Conservation (phyloP, 2,113 vertebrate species). For the Agapornis roseicollis region DNA sequence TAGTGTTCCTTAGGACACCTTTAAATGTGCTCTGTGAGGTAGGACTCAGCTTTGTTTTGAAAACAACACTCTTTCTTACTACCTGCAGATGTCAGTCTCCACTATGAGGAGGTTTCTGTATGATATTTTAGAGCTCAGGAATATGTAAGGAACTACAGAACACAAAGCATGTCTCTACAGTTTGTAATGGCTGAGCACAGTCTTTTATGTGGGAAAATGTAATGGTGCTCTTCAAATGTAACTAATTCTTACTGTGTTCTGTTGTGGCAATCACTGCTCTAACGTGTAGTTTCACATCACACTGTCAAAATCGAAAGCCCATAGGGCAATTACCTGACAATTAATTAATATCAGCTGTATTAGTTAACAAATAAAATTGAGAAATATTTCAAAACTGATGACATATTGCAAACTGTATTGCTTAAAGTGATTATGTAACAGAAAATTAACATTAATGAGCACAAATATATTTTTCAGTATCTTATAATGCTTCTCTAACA, state of each 20-base stretch:
- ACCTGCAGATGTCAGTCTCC: neutral
- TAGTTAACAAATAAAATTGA: neutral
- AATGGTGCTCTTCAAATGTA: neutral
- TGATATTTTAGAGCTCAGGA: neutral
- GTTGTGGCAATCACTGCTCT: neutral
- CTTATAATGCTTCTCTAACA: neutral
- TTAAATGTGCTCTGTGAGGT: neutral
- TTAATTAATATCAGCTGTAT: neutral
- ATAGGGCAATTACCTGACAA: neutral
- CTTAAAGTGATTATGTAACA: neutral
- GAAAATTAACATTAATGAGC: neutral
- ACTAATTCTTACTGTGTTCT: neutral
- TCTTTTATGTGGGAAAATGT: neutral
- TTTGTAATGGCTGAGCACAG: neutral
- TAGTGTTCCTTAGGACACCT: neutral
- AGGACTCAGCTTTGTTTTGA: neutral
- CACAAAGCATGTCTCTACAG: neutral
- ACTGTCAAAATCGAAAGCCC: neutral
- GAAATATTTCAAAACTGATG: neutral
- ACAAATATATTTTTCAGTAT: neutral
- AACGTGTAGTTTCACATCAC: neutral
- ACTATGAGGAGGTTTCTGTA: neutral
- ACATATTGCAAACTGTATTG: neutral
- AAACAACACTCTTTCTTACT: neutral
- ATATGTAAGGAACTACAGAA: neutral